phyloP scores from a whole-genome alignment of 2,113 vertebrate genomes.

The Cyprinodon brontotheroides region DNA sequence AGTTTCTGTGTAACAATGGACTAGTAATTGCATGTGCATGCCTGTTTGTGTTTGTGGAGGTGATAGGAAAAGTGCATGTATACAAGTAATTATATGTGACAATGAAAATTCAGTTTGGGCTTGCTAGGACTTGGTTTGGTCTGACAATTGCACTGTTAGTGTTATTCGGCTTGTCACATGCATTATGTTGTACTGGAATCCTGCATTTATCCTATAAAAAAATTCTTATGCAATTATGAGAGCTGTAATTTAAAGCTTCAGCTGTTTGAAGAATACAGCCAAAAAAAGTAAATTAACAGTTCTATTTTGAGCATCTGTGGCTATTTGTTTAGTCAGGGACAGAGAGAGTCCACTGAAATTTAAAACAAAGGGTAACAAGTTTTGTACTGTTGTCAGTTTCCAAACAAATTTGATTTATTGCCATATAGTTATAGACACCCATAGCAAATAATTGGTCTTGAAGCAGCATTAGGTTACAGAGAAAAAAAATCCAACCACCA shows the following conservation, averaged over 20 bases:
- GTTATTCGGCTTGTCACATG: slow-evolving; percentile 43
- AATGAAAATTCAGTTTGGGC: slow-evolving; percentile 9
- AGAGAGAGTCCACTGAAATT: not conserved
- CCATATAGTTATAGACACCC: not conserved
- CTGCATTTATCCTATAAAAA: slow-evolving; percentile 2
- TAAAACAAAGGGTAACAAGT: not conserved
- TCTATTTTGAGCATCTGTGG: not conserved
- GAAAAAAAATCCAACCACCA: not conserved
- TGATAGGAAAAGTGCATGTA: not conserved
- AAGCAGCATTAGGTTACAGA: not conserved
- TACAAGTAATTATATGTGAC: slow-evolving; percentile 25
- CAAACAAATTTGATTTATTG: not conserved
- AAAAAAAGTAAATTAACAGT: not conserved
- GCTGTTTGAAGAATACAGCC: slow-evolving; percentile 11
- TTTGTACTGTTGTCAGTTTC: not conserved
- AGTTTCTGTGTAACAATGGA: slow-evolving; percentile 15
- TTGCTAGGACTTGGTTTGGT: not conserved
- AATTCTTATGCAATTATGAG: slow-evolving; percentile 12
- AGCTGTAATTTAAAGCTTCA: slow-evolving; percentile 15
- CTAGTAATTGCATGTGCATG: not conserved
- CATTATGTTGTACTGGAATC: slow-evolving; percentile 20
- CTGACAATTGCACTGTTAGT: slow-evolving; percentile 20
- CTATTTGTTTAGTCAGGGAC: not conserved
- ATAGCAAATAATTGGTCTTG: not conserved
- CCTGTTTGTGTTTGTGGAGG: not conserved